Percentiles rank a stretch among this genome's conserved stretches.
These are phyloP conservation scores for Chelon auratus DNA, from an alignment of 2,797 vertebrate species.

Conservation along the genomic window DNA sequence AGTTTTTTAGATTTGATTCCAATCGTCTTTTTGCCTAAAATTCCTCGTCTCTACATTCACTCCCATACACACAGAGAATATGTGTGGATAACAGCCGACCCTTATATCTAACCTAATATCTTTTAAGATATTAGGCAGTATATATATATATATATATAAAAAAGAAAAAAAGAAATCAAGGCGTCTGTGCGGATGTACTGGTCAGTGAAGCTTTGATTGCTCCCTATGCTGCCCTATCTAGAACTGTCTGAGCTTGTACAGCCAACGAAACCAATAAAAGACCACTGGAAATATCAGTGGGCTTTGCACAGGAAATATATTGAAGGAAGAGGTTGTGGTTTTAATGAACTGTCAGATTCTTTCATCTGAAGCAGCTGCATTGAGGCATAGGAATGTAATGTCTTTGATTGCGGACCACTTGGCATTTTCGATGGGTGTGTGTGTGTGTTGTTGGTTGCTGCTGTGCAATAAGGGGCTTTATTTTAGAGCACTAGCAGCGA, in stretches of 20 bases:
- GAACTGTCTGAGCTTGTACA: conserved; percentile 12
- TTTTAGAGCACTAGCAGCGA: conserved; percentile 1
- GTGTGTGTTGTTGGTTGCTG: conserved; percentile 18
- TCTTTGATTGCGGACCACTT: conserved; percentile 43
- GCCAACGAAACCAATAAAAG: conserved; percentile 57
- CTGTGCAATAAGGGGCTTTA: not conserved
- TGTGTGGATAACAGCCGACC: conserved; percentile 19
- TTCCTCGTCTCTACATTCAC: not conserved
- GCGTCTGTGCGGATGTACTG: conserved; percentile 17
- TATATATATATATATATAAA: not conserved
- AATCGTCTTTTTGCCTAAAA: not conserved
- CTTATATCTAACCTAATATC: conserved; percentile 24
- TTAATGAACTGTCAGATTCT: conserved; percentile 55
- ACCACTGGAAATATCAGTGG: conserved; percentile 55
- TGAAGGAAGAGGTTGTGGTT: conserved; percentile 31
- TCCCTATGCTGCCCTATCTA: conserved; percentile 24
- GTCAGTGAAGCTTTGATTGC: conserved; percentile 59
- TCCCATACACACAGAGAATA: not conserved
- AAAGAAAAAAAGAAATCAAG: not conserved
- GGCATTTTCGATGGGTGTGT: conserved; percentile 25
- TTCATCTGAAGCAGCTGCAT: conserved; percentile 3
- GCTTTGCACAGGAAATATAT: conserved; percentile 35
- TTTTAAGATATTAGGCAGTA: conserved; percentile 53
- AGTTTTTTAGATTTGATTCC: no score
- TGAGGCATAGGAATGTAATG: conserved; percentile 34